Base-by-base conservation (phyloP, 2,113 vertebrate genomes). In the Turnix velox region DNA sequence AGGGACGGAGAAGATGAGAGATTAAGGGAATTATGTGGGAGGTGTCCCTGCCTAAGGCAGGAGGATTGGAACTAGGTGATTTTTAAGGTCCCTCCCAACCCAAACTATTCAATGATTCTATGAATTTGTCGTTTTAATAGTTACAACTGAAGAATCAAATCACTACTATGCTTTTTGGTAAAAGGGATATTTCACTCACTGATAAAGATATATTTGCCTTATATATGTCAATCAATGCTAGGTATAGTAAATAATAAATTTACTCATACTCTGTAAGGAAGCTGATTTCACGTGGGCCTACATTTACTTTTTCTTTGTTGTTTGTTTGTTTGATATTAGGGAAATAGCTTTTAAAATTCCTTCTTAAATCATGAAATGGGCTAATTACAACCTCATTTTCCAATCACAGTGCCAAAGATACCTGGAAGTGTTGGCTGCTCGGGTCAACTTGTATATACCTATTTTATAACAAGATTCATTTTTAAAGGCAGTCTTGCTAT, bases 311-410 rank as follows among this genome's bases (percentile, higher is more conserved):
- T 52, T 48, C 1, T 43, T 25, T 45, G 2, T 9, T 63, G 5
- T 27, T 39, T 30, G 19, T 54, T 48, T 33, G 2, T 18, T 31
- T 30, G 9, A 14, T 48, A 20, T 51, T 75, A 39, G 35, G 65
- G 17, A 90, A 88, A 59, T 16, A 71, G 40, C 18, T 76, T 58
- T 31, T 8, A 14, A 28, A 51, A 75, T 17, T n/a, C 13, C 12
- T 87, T 66, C 66, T 65, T 58, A 75, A 68, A 79, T 74, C 31
- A 42, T 25, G 12, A 28, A 15, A 71, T 24, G 39, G 22, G 25
- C 8, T 77, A 43, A 74, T 94, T 59, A 55, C 65, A 40, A 58
- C 10, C 45, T 84, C 24, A 40, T 61, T 62, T 93, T 81, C 72
- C 24, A 58, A 72, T 71, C 39, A 39, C 8, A 16, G 8, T 30